Conservation (phyloP, 2,888 invertebrate genomes). For the Emesis castigata region DNA sequence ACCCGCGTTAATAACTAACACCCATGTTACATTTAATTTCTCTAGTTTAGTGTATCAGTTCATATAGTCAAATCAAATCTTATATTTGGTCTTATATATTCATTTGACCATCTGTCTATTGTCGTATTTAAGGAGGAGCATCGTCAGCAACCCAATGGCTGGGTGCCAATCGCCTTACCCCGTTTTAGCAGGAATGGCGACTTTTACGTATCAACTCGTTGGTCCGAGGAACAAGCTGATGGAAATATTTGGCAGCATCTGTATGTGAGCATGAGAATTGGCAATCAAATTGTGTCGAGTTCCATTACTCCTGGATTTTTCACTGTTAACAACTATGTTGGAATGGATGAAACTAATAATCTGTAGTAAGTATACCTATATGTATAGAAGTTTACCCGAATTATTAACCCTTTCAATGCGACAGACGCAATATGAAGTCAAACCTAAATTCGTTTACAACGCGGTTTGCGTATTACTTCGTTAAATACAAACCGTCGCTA, state of each 20-base stretch:
- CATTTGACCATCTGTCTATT: too few relatives aligned
- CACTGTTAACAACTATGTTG: conserved; percentile 89
- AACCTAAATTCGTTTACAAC: too few relatives aligned
- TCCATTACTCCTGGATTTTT: conserved; percentile 87
- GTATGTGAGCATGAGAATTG: conserved; percentile 77
- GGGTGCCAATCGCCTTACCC: conserved; percentile 91
- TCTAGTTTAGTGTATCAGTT: too few relatives aligned
- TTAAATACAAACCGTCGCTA: too few relatives aligned
- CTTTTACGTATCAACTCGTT: conserved; percentile 80
- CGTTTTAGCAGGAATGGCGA: conserved; percentile 83
- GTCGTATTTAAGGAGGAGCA: conserved; percentile 79
- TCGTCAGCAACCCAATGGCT: conserved; percentile 90
- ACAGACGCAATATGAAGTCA: too few relatives aligned
- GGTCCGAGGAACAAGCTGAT: conserved; percentile 79
- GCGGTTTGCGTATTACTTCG: too few relatives aligned
- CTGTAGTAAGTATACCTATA: conserved; percentile 78
- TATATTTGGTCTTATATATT: too few relatives aligned
- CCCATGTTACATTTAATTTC: too few relatives aligned
- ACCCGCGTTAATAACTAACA: too few relatives aligned
- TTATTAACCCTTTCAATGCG: too few relatives aligned
- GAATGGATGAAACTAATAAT: conserved; percentile 81
- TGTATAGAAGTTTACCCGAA: too few relatives aligned
- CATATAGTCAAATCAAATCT: too few relatives aligned
- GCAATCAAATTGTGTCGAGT: conserved; percentile 75
- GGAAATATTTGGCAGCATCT: conserved; percentile 86